Percentiles rank a stretch among this genome's conserved stretches.
phyloP scores from a whole-genome alignment of 1,140 invertebrate species.

The Nixonia krombeini region DNA sequence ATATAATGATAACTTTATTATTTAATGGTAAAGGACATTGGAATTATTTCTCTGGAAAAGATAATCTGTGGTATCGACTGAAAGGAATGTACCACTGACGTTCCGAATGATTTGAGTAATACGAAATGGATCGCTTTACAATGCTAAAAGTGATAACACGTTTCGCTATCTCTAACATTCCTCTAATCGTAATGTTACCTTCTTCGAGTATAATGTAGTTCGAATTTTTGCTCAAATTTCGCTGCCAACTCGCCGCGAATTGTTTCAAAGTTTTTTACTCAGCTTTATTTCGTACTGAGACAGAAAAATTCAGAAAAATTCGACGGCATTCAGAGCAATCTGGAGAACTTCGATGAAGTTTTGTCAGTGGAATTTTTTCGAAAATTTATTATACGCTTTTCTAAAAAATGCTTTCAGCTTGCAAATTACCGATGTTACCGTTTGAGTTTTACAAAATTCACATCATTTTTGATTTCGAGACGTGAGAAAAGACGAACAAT shows the following conservation, averaged over 20 bases:
- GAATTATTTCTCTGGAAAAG: slow-evolving; percentile 47
- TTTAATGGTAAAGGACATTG: too few relatives aligned
- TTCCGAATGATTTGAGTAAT: slow-evolving; percentile 12
- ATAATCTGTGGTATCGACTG: slow-evolving; percentile 16
- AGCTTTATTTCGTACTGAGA: slow-evolving; percentile 27
- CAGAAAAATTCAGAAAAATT: slow-evolving; percentile 54
- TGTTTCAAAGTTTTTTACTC: slow-evolving; percentile 15
- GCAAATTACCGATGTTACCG: too few relatives aligned
- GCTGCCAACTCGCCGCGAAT: neutral
- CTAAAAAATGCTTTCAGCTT: too few relatives aligned
- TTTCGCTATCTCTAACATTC: slow-evolving; percentile 18
- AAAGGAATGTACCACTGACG: slow-evolving; percentile 8
- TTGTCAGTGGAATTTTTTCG: slow-evolving; percentile 52
- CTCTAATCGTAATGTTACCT: neutral
- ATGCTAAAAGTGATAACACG: slow-evolving; percentile 12
- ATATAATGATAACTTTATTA: too few relatives aligned
- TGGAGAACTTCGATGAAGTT: slow-evolving; percentile 45
- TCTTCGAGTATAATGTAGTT: too few relatives aligned
- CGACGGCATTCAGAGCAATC: slow-evolving; percentile 50
- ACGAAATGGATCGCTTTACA: slow-evolving; percentile 17
- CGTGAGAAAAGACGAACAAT: too few relatives aligned
- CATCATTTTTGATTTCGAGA: slow-evolving; percentile 21
- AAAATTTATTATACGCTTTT: slow-evolving; percentile 44
- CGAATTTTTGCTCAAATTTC: neutral
- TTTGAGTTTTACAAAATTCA: neutral